Conservation (phyloP, 2,888 invertebrate species). For the Mesorhabditis sp. region DNA sequence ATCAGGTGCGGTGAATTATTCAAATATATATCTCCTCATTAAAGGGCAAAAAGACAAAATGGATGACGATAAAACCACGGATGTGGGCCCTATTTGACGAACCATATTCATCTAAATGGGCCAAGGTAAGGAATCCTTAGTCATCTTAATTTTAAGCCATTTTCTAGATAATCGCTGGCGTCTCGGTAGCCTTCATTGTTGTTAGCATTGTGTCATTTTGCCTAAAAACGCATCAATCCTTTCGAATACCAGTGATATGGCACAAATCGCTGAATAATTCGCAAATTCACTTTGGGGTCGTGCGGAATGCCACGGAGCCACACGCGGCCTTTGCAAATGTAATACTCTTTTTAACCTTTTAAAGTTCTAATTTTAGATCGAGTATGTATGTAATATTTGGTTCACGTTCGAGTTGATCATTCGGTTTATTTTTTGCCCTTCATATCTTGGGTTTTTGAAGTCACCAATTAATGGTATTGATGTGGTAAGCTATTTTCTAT, state of each 20-base stretch:
- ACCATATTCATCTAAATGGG: slow-evolving; percentile 93
- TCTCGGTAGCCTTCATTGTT: slow-evolving; percentile 92
- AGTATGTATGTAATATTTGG: slow-evolving; percentile 85
- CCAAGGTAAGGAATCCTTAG: slow-evolving; percentile 74
- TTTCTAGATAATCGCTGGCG: slow-evolving; percentile 82
- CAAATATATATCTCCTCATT: slow-evolving; percentile 8
- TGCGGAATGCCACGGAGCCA: slow-evolving; percentile 44
- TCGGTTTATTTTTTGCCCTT: slow-evolving; percentile 80
- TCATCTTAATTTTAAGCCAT: neutral
- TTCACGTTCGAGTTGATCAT: slow-evolving; percentile 86
- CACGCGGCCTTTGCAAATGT: slow-evolving; percentile 46
- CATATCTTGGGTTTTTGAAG: slow-evolving; percentile 69
- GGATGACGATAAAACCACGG: slow-evolving; percentile 93
- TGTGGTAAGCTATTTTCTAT: slow-evolving; percentile 63
- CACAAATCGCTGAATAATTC: slow-evolving; percentile 19
- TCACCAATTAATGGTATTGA: slow-evolving; percentile 90
- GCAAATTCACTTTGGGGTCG: slow-evolving; percentile 21
- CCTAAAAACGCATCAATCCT: slow-evolving; percentile 91
- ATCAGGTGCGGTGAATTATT: slow-evolving; percentile 68
- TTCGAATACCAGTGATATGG: slow-evolving; percentile 66
- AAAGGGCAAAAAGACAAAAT: slow-evolving; percentile 61
- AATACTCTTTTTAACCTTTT: neutral
- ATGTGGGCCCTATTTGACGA: slow-evolving; percentile 99
- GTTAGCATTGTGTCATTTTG: slow-evolving; percentile 91
- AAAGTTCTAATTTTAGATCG: slow-evolving; percentile 24